Conservation (phyloP, 1,140 invertebrate species). For the Drosophila ohnishii region DNA sequence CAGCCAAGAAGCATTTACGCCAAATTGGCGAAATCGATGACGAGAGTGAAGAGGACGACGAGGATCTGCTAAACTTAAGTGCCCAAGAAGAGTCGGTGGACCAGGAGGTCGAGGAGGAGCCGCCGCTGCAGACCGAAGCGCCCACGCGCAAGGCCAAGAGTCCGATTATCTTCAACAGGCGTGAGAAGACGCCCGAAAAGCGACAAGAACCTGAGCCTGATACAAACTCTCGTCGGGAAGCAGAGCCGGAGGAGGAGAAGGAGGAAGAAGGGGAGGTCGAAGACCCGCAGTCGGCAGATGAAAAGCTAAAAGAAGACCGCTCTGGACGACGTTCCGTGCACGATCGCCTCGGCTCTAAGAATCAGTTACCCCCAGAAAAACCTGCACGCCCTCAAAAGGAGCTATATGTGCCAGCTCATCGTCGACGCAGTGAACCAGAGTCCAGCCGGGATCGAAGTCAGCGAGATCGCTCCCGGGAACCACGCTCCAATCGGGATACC, state of each 20-base stretch:
- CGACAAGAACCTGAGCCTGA: slow-evolving; percentile 5
- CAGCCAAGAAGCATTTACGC: slow-evolving; percentile 83
- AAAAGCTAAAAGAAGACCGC: slow-evolving; percentile 37
- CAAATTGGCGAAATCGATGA: slow-evolving; percentile 73
- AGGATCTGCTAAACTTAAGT: slow-evolving; percentile 86
- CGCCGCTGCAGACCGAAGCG: slow-evolving; percentile 7
- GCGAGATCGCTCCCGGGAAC: slow-evolving; percentile 50
- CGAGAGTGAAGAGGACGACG: slow-evolving; percentile 72
- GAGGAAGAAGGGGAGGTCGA: not conserved
- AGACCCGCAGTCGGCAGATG: not conserved
- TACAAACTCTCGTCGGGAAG: not conserved
- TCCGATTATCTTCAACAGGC: slow-evolving; percentile 73
- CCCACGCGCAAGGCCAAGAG: slow-evolving; percentile 60
- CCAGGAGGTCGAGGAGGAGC: slow-evolving; percentile 15
- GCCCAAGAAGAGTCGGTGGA: slow-evolving; percentile 76
- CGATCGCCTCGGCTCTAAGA: slow-evolving; percentile 72
- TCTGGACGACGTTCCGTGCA: slow-evolving; percentile 67
- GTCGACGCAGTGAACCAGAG: slow-evolving; percentile 55
- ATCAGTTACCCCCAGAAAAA: slow-evolving; percentile 23
- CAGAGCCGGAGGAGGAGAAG: not conserved
- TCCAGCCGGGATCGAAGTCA: slow-evolving; percentile 50
- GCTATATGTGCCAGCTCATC: slow-evolving; percentile 75
- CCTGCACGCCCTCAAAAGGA: slow-evolving; percentile 63
- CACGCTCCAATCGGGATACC: slow-evolving; percentile 29
- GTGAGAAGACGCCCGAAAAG: slow-evolving; percentile 47